Conservation (phyloP, 2,888 invertebrate genomes). For the Trachelus troglodyta region DNA sequence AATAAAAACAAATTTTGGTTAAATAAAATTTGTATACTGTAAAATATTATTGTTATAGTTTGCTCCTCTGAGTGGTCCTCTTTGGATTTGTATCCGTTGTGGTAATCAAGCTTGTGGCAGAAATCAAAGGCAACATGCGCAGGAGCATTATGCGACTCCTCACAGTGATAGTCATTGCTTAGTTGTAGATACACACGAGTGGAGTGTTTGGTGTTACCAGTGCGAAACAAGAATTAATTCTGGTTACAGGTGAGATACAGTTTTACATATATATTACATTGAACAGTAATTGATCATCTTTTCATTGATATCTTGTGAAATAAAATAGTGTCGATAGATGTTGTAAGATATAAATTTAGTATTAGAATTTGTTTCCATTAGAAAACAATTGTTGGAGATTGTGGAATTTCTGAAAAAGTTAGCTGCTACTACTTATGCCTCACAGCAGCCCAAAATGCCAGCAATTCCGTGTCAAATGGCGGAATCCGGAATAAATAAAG, state of each 20-base stretch:
- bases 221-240: conserved; percentile 79
- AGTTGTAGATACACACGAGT: conserved; percentile 77
- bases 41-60: conserved; percentile 30
- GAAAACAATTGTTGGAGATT: conserved; percentile 79
- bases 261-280: neutral
- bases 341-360: no score
- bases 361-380: conserved; percentile 27
- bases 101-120: conserved; percentile 82
- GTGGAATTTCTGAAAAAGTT: conserved; percentile 79
- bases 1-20: neutral
- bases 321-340: no score
- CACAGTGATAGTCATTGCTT: conserved; percentile 82
- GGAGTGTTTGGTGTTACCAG: conserved; percentile 83
- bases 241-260: conserved; percentile 56
- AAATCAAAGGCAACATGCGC: conserved; percentile 76
- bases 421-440: conserved; percentile 48
- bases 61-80: conserved; percentile 34
- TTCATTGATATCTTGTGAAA: neutral
- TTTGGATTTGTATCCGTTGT: conserved; percentile 87
- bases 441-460: conserved; percentile 28
- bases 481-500: conserved; percentile 21
- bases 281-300: neutral
- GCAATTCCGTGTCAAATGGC: conserved; percentile 18
- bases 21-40: conserved; percentile 9
- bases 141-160: conserved; percentile 79